Base-by-base conservation (phyloP, 2,797 vertebrate genomes). In the Macroramphosus scolopax region DNA sequence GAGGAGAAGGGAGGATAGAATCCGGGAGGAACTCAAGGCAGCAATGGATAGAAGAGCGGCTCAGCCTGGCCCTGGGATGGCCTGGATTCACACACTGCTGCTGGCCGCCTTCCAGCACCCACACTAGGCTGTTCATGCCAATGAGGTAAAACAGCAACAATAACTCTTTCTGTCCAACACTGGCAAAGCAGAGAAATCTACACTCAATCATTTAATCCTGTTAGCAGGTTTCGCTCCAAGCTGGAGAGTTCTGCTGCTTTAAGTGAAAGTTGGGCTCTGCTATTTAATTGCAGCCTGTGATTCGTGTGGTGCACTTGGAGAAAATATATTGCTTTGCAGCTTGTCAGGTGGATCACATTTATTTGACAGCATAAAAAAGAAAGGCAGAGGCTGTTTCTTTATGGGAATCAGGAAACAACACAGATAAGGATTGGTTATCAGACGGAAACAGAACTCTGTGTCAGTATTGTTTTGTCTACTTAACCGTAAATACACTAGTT, bases 21-120 rank as follows among this genome's bases (percentile, higher is more conserved):
- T 43, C 79, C 67, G 46, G 54, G 77, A 88, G 87, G 86, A 83
- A 89, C 85, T 63, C 85, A 78, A 89, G 87, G 87, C 79, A 81
- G 85, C 80, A 81, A 91, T 91, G 90, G 88, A 89, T 87, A 79
- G 51, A 68, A 64, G 68, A 69, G 75, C 49, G 69, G 61, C 71
- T 80, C 77, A 58, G 68, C 35, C 72, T 68, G 83, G 83, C 74
- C 75, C 81, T 63, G 66, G 65, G 71, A 77, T 75, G 84, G 87
- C 76, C 74, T 76, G 81, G 85, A 87, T 85, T 83, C 79, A 75
- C 84, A 81, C 72, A 50, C 75, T 72, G 71, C 60, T 62, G 76
- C 72, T 85, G 86, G 86, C 70, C 53, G 14, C 50, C 25, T 8
- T 81, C 80, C 82, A 85, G 82, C 81, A 61, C 75, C 59, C 78